Evolutionary conservation across 2,797 vertebrate species (phyloP).

Genomic region (Ctenosaura bakeri): DNA sequence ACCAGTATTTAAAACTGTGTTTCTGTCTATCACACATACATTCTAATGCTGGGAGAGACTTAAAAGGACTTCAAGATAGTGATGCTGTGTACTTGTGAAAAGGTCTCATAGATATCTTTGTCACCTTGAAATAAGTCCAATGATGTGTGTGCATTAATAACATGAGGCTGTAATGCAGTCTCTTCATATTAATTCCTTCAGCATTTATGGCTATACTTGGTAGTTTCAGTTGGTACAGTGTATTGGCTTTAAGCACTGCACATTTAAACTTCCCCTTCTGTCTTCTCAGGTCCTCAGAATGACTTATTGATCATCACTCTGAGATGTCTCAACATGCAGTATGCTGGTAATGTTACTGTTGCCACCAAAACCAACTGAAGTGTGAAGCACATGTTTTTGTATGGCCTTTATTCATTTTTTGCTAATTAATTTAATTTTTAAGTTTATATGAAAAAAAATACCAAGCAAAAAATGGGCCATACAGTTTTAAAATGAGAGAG

Average conservation of each 20-base stretch:
- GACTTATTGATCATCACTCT: constrained; percentile 42
- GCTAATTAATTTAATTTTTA: background rate
- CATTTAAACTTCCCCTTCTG: constrained; percentile 20
- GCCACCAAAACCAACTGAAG: background rate
- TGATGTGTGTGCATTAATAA: background rate
- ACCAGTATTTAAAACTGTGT: background rate
- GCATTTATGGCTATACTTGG: background rate
- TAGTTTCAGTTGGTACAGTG: constrained; percentile 3
- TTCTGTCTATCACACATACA: background rate
- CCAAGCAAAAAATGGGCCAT: constrained; percentile 21
- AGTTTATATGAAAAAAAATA: constrained; percentile 18
- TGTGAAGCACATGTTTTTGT: constrained; percentile 24
- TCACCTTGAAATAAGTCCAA: background rate
- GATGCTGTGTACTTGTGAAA: background rate
- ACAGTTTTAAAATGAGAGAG: background rate
- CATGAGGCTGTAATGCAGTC: background rate
- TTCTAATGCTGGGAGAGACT: background rate
- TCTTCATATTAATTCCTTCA: background rate
- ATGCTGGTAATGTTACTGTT: background rate
- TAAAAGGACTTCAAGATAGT: background rate
- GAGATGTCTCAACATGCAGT: constrained; percentile 10
- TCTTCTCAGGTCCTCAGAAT: constrained; percentile 29
- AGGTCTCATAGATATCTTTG: background rate
- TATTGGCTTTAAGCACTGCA: constrained; percentile 17
- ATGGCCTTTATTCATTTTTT: constrained; percentile 9